Conservation (phyloP, 2,888 invertebrate species). For the Spodoptera picta region DNA sequence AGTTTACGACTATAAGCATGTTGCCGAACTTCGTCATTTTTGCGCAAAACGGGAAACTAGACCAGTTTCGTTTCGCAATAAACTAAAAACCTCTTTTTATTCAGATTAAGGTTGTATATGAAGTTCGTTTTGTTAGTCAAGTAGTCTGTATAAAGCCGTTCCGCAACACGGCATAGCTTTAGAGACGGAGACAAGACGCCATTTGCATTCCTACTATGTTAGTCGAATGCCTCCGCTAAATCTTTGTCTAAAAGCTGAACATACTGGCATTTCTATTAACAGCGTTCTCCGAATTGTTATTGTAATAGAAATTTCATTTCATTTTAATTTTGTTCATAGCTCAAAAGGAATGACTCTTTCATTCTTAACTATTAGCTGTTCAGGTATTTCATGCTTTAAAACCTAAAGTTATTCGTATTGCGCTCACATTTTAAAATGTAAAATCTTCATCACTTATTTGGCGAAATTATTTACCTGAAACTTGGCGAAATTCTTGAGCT, state of each 20-base stretch:
- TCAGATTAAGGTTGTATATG: conserved; percentile 33
- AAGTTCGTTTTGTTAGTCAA: conserved; percentile 30
- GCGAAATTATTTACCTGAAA: conserved; percentile 20
- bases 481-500: conserved; percentile 11
- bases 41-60: conserved; percentile 3
- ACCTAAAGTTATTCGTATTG: too few relatives aligned
- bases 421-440: background rate
- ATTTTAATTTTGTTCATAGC: background rate
- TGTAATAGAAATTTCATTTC: conserved; percentile 1
- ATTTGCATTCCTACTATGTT: conserved; percentile 48
- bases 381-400: conserved; percentile 6
- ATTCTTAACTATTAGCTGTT: too few relatives aligned
- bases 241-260: conserved; percentile 30
- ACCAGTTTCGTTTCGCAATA: conserved; percentile 7
- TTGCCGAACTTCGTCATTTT: conserved; percentile 13
- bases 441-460: conserved; percentile 11
- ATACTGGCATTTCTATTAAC: conserved; percentile 29
- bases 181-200: conserved; percentile 23
- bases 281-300: conserved; percentile 15
- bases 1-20: conserved; percentile 10
- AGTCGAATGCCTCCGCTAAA: conserved; percentile 39
- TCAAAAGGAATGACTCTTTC: background rate
- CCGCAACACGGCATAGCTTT: conserved; percentile 19
- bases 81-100: conserved; percentile 31
- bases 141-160: conserved; percentile 10